Evolutionary conservation across 2,113 vertebrate species (phyloP), one percentile per base, ranked within the genome.

Genomic region (Aviceda subcristata): DNA sequence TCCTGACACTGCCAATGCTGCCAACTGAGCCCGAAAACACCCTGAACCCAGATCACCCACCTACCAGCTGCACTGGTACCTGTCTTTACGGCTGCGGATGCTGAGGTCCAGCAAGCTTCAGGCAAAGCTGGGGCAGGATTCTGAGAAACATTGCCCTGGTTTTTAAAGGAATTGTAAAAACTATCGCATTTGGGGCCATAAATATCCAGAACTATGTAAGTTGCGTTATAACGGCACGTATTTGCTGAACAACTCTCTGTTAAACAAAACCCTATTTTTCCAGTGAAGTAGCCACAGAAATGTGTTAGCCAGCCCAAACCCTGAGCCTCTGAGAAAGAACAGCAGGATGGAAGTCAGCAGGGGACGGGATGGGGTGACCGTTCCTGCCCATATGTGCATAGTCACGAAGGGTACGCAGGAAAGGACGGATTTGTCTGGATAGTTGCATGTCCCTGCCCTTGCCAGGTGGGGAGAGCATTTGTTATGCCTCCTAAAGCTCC

Each of bases 391-490:
- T 92, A 91, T 87, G 93, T 39, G 81, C 36, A 0, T 1, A 6
- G 1, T 41, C 69, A 7, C 2, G 71, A 83, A 55, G 90, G 90
- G 79, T n/a, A 1, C 0, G 4, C 78, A 50, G 85, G 13, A 9
- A n/a, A 67, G 88, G 78, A 66, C 50, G 53, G 13, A 46, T 56
- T 15, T 57, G 67, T n/a, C 94, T 30, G 55, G 2, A 38, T 24
- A 23, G 19, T 92, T 3, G 9, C 60, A 5, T 10, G 20, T 32
- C 27, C 72, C 67, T 83, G 92, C 63, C 92, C 83, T 56, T 86
- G 88, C 90, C 93, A 90, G 96, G 66, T 79, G 90, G 90, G 71
- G 30, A 95, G 23, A 36, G 45, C 87, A 79, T 94, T 96, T 90
- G 84, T 72, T 68, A 1, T 16, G 32, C 81, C 66, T 88, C 86